Conservation (phyloP, 1,140 invertebrate species). For the Macrotrachela quadricornifera region DNA sequence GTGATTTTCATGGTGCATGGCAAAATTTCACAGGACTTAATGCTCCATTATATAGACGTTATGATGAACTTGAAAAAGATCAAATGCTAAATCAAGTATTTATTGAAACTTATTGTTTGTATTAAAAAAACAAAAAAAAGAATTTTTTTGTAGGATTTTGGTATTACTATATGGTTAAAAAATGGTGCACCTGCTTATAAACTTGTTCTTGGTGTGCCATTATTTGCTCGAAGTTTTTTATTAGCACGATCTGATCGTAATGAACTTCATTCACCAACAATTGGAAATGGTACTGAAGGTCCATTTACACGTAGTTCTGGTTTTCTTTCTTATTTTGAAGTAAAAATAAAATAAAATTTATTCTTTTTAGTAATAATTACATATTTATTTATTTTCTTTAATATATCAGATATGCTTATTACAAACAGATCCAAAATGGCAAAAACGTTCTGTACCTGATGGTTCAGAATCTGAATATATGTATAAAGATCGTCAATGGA, state of each 20-base stretch:
- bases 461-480: constrained; percentile 39
- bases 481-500: constrained; percentile 66
- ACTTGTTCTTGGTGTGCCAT: constrained; percentile 3
- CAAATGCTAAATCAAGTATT: neutral
- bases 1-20: too few relatives aligned
- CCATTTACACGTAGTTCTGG: constrained; percentile 1
- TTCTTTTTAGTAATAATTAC: neutral
- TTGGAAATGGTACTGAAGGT: constrained; percentile 1
- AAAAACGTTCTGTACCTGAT: neutral
- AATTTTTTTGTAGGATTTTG: too few relatives aligned
- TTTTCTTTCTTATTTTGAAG: constrained; percentile 2
- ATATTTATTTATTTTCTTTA: neutral
- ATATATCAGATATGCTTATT: neutral
- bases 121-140: too few relatives aligned
- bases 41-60: constrained; percentile 19
- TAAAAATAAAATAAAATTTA: neutral
- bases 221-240: neutral
- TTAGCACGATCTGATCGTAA: neutral
- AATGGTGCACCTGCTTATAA: neutral
- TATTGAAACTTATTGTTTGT: too few relatives aligned
- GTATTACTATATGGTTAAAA: too few relatives aligned
- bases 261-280: neutral
- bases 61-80: constrained; percentile 12
- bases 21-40: constrained; percentile 33
- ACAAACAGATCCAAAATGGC: constrained; percentile 3